Percentiles rank a stretch among this genome's conserved stretches.
Evolutionary conservation across 1,140 invertebrate species (phyloP).

Genomic region (Spodoptera frugiperda): DNA sequence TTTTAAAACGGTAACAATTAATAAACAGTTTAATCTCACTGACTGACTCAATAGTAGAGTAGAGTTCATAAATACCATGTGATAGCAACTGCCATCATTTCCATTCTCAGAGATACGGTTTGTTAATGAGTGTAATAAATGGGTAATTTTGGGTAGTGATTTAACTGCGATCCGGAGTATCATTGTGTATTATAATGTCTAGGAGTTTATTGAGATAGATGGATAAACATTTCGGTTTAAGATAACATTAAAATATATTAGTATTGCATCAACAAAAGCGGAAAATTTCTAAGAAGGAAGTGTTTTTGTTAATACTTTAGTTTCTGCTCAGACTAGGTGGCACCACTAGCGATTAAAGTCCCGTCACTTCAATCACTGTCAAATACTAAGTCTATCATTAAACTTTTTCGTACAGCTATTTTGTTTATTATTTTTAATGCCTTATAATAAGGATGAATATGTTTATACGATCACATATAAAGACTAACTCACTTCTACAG

Average conservation of each 20-base stretch:
- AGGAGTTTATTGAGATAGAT: conserved; percentile 18
- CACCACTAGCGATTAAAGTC: not conserved
- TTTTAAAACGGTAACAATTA: no score
- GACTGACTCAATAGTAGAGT: conserved; percentile 15
- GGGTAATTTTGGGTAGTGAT: conserved; percentile 45
- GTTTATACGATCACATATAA: no score
- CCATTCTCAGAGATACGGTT: conserved; percentile 45
- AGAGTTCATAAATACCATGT: conserved; percentile 44
- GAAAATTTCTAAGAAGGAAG: no score
- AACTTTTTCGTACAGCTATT: no score
- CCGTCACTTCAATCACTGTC: no score
- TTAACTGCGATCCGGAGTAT: conserved; percentile 43
- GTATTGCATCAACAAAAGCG: not conserved
- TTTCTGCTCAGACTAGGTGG: not conserved
- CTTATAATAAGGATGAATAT: no score
- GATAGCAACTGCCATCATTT: conserved; percentile 45
- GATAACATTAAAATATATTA: not conserved
- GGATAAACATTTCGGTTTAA: not conserved
- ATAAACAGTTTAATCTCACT: conserved; percentile 18
- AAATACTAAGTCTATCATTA: no score
- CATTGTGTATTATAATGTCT: conserved; percentile 22
- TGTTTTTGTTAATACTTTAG: no score
- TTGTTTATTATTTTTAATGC: no score
- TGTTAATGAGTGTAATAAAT: conserved; percentile 52
- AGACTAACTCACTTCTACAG: no score